Evolutionary conservation across 35 echinoderm and acorn worm genomes (phyloP), one percentile per base, ranked within the genome.

Genomic region (Holothuria glaberrima): DNA sequence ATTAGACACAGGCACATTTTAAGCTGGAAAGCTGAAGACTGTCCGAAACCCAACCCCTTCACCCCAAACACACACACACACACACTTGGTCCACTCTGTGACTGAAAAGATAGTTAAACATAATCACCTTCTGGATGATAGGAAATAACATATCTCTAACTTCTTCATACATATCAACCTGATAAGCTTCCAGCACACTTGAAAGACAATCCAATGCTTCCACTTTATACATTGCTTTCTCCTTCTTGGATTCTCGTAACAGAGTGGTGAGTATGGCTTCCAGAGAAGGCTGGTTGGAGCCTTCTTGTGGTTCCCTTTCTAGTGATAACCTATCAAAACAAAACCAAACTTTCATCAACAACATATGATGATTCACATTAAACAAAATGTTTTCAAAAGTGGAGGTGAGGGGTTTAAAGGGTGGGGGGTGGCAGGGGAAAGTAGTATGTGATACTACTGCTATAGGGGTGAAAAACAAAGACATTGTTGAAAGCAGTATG

Each of bases 181-280:
- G 65, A 35, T 98, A 88, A 13, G 87, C 89, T 56, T 94, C 58
- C 20, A 98, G 38, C 21, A 98, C 72, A 14, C 93, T 71, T 21
- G 93, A 83, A 50, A 95, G 61, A 88, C 97, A 99, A 30, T 94
- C 29, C 28, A 99, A 30, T 25, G 97, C 93, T 28, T 64, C 90
- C 18, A 93, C 93, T 88, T 95, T 95, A 85, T 99, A 99, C n/a
- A 73, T 58, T 9, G 93, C 63, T 28, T 92, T 90, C 76, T 99
- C 97, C 61, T 95, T 99, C 48, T 92, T 92, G n/a, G 93, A 90
- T 59, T 99, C 97, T 32, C 92, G 92, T 62, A 99, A 80, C 4
- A 99, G 77, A 7, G 90, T 75, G 3, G 56, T 83, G 30, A 95
- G 58, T 33, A 99, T 83, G 0, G 58, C 68, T 17, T 94, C 82